Conservation (phyloP, 2,113 vertebrate genomes). For the Herpetotheres cachinnans region DNA sequence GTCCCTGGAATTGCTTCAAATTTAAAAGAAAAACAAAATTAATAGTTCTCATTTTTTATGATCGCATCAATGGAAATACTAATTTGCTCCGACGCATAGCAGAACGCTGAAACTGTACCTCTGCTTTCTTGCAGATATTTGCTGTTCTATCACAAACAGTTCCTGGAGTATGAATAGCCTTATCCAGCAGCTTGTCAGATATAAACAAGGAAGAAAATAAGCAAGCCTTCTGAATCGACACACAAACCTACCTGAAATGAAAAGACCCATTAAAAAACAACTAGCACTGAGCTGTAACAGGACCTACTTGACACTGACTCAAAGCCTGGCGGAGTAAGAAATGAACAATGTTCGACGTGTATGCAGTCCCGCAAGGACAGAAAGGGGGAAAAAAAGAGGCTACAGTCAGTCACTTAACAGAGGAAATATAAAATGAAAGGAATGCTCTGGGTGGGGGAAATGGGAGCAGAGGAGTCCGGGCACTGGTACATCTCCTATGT, state of each 20-base stretch:
- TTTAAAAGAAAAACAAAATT: background rate
- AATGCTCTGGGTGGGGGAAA: conserved; percentile 63
- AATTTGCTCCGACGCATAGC: fast-evolving
- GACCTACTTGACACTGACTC: conserved; percentile 86
- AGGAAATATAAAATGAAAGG: conserved; percentile 55
- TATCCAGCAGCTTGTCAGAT: conserved; percentile 49
- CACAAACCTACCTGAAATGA: conserved; percentile 84
- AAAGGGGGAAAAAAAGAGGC: conserved; percentile 64
- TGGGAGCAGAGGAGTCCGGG: conserved; percentile 40
- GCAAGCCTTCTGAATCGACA: conserved; percentile 75
- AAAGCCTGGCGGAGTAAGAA: conserved; percentile 76
- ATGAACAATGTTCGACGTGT: conserved; percentile 70
- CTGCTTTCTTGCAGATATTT: conserved; percentile 79
- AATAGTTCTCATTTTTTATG: background rate
- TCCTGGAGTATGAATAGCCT: conserved; percentile 94
- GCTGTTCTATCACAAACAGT: conserved; percentile 98
- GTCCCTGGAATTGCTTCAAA: background rate
- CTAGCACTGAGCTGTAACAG: conserved; percentile 85
- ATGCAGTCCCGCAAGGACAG: conserved; percentile 64
- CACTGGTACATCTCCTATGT: conserved; percentile 59
- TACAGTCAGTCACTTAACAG: conserved; percentile 63
- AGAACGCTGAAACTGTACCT: background rate
- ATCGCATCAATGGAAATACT: background rate
- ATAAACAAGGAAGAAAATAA: conserved; percentile 60
- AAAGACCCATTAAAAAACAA: conserved; percentile 62